A percentile compares a stretch with the other conserved stretches of the same genome.
phyloP scores from a whole-genome alignment of 2,888 invertebrate genomes.

The Drosophila peninsularis region DNA sequence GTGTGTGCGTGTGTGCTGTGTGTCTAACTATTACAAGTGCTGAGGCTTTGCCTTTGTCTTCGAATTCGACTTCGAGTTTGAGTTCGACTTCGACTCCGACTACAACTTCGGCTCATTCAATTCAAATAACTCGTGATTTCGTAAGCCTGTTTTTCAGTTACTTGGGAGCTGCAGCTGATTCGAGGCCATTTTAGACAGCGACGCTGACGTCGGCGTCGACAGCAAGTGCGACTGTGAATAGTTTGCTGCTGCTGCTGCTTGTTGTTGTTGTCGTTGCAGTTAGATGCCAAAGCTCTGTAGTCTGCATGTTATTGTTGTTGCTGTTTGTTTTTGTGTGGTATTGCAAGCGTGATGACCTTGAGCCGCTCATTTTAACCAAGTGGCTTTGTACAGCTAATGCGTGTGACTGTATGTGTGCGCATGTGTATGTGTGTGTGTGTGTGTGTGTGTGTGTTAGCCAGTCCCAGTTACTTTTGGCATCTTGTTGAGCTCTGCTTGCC shows the following conservation, averaged over 20 bases:
- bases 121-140: conserved; percentile 79
- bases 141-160: conserved; percentile 74
- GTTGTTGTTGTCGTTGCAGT: conserved; percentile 62
- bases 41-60: conserved; percentile 48
- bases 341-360: conserved; percentile 80
- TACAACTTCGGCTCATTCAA: conserved; percentile 67
- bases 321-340: conserved; percentile 60
- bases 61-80: conserved; percentile 30
- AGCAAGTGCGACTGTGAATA: conserved; percentile 66
- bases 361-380: conserved; percentile 78
- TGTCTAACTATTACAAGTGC: conserved; percentile 60
- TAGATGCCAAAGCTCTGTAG: conserved; percentile 60
- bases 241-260: conserved; percentile 13
- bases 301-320: conserved; percentile 29
- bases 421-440: conserved; percentile 11
- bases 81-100: conserved; percentile 28
- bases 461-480: conserved; percentile 78
- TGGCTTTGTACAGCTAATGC: conserved; percentile 56
- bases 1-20: conserved; percentile 28
- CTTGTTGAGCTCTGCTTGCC: conserved; percentile 44
- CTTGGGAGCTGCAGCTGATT: conserved; percentile 65
- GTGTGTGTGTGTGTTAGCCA: conserved; percentile 54
- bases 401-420: conserved; percentile 20
- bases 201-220: conserved; percentile 50
- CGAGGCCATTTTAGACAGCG: conserved; percentile 71